phyloP scores from a whole-genome alignment of 2,797 vertebrate species.

The Arvicola amphibius region DNA sequence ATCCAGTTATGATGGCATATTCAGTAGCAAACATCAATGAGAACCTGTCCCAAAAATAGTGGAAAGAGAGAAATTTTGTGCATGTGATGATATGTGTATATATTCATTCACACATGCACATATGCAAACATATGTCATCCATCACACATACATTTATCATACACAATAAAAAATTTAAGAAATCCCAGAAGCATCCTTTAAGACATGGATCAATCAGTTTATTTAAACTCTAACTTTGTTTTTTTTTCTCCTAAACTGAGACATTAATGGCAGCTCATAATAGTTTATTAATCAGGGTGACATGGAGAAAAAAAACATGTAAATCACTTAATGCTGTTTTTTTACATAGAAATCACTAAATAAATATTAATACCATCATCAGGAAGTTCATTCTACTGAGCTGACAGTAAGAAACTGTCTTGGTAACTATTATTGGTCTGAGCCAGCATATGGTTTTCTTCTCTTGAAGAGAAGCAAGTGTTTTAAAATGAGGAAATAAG shows the following conservation, averaged over 20 bases:
- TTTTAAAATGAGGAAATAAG: conserved; percentile 76
- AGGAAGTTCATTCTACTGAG: background rate
- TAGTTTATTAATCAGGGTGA: background rate
- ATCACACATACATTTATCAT: background rate
- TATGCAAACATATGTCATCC: background rate
- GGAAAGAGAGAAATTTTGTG: background rate
- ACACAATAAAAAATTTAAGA: background rate
- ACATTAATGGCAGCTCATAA: background rate
- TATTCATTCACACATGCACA: background rate
- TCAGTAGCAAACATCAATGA: background rate
- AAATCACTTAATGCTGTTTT: background rate
- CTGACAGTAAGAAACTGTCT: background rate
- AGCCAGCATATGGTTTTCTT: conserved; percentile 7
- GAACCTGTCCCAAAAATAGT: background rate
- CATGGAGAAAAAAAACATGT: conserved; percentile 2
- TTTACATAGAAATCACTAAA: background rate
- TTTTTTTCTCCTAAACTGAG: background rate
- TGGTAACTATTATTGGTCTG: conserved; percentile 8
- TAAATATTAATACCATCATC: background rate
- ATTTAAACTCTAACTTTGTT: background rate
- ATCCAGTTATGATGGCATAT: background rate
- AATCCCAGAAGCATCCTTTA: background rate
- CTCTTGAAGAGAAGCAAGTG: conserved; percentile 55
- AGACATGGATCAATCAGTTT: background rate
- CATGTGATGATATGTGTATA: background rate